Base-by-base conservation (phyloP, 2,113 vertebrate species). In the Sinocyclocheilus anophthalmus region DNA sequence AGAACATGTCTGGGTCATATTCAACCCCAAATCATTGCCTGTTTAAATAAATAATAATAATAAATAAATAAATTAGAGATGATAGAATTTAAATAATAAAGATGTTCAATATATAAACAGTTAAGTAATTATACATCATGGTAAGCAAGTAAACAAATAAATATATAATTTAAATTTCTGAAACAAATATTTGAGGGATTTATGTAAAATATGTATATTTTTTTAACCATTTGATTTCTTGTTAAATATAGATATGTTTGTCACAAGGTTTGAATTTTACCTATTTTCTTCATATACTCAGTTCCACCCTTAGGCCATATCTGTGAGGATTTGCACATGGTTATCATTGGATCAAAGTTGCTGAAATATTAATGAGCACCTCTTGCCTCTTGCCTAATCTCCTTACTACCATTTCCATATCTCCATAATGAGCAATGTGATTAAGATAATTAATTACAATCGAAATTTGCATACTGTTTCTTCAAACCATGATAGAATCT, bases 301-400 rank as follows among this genome's bases (percentile, higher is more conserved):
- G 10, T 53, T 30, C 9, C 5, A 22, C 45, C 63, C 80, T 22
- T 30, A 69, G 63, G 45, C 80, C 16, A 82, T 69, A 82, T 12
- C 42, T 37, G 55, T 81, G 24, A 14, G 14, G 39, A 48, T 82
- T 69, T 82, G 80, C 80, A 70, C 45, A 73, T 73, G 69, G 33
- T 73, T 73, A 73, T 55, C 63, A 72, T 33, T 37, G 50, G 69
- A 59, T 84, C 73, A 55, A 59, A 42, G 12, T 42, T 26, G 50
- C 8, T 84, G 4, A 84, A 84, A 84, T 73, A 73, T 84, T 84
- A 73, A 84, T 84, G 69, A 73, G 50, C 50, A 84, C 69, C 26
- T 80, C 76, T 37, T 24, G 72, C 42, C 37, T 75, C 24, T 77
- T 61, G 30, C 55, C 30, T 73, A 59, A 57, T 84, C 33, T 42